These are phyloP conservation scores for Charanyca ferruginea DNA, from an alignment of 2,888 invertebrate species.

Conservation along the genomic window DNA sequence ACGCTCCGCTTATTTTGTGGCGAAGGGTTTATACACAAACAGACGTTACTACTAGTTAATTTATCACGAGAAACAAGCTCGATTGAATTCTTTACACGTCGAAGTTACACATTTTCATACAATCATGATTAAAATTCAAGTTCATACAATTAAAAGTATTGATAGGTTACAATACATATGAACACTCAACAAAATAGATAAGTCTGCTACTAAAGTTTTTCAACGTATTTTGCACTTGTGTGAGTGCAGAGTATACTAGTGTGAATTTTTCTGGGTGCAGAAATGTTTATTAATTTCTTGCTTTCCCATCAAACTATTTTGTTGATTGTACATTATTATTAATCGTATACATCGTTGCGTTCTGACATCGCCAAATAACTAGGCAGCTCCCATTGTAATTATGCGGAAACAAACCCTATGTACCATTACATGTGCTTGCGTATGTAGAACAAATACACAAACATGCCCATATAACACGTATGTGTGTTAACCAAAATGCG, in stretches of 20 bases:
- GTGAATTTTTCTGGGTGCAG: too few species aligned
- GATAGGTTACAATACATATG: neutral
- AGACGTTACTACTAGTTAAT: constrained; percentile 4
- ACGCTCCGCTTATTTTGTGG: neutral
- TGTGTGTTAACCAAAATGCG: too few species aligned
- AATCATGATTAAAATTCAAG: constrained; percentile 14
- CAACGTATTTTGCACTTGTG: neutral
- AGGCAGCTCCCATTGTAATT: neutral
- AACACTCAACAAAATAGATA: constrained; percentile 13
- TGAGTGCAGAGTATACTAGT: neutral
- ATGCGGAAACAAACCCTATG: neutral
- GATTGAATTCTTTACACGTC: constrained; percentile 19
- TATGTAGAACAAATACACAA: neutral
- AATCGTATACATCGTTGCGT: constrained; percentile 8
- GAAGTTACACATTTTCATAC: constrained; percentile 9
- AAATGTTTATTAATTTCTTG: neutral
- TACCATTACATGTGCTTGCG: neutral
- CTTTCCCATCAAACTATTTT: neutral
- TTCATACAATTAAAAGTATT: neutral
- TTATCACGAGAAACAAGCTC: constrained; percentile 47
- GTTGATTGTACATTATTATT: neutral
- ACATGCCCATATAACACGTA: too few species aligned
- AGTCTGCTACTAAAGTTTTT: neutral
- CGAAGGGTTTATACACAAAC: neutral
- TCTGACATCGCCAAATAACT: neutral